Evolutionary conservation across 2,888 invertebrate genomes (phyloP), one percentile per base, ranked within the genome.

Genomic region (Drosophila paramelanica): DNA sequence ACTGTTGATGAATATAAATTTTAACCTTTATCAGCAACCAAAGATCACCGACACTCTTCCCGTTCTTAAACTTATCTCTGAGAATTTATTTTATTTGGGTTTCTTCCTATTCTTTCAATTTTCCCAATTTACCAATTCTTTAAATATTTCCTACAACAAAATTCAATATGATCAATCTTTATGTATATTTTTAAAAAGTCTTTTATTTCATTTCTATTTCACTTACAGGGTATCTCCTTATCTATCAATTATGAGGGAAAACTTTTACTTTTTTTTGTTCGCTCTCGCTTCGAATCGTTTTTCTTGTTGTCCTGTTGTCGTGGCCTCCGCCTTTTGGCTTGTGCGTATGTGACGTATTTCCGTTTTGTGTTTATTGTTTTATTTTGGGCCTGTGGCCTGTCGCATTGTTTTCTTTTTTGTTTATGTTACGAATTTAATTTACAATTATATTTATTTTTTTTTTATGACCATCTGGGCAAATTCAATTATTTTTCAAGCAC

Each of bases 341-440:
- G 50, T 55, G 67, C 55, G 51, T 59, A 31, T 73, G 58, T 61
- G 51, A 58, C 39, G 61, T 69, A 70, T 82, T 83, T 84, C 78
- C 89, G 83, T 67, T 76, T 82, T 78, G 75, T 65, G 64, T 87
- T 82, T 79, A 81, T 87, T 84, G 85, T 84, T 73, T 81, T 76
- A 70, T 75, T 78, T 64, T 71, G 43, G 39, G 49, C 56, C 62
- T 79, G 72, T 55, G 61, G 71, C 50, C 65, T 56, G 52, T 60
- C 60, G 57, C 42, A 38, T 51, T 46, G 14, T 61, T 43, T 72
- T 60, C 56, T 53, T 57, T 60, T 70, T 73, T 71, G 66, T 74
- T 85, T 81, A 77, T 71, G 52, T 77, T 82, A 69, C 78, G 59
- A 88, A 83, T 83, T 83, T 88, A 88, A 88, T 88, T 82, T 73